phyloP scores from a whole-genome alignment of 2,797 vertebrate genomes.

The Saxicola maurus region DNA sequence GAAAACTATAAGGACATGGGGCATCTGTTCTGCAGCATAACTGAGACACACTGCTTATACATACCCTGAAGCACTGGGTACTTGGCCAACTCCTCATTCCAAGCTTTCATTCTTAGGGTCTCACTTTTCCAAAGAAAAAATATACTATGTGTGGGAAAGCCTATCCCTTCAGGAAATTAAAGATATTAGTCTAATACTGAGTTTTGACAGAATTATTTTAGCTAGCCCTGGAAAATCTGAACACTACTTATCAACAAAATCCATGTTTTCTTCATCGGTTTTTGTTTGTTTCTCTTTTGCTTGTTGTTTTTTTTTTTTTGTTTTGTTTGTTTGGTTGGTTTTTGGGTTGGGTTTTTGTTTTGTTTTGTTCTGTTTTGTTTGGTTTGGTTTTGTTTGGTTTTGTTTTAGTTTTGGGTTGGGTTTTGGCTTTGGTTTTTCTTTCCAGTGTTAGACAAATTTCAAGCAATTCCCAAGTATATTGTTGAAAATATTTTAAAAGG shows the following conservation, averaged over 20 bases:
- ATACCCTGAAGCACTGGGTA: background rate
- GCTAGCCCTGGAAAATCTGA: background rate
- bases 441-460: background rate
- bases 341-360: background rate
- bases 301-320: too few species aligned
- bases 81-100: background rate
- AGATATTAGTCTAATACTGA: background rate
- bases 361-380: background rate
- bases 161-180: background rate
- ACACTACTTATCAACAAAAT: background rate
- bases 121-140: background rate
- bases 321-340: too few species aligned
- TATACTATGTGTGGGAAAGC: background rate
- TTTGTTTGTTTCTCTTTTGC: background rate
- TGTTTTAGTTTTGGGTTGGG: background rate
- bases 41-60: background rate
- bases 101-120: background rate
- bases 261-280: background rate
- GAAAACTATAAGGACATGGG: background rate
- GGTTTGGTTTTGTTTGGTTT: too few species aligned
- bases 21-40: background rate
- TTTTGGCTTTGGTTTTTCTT: background rate
- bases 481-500: background rate
- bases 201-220: background rate
- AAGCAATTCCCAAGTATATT: background rate